Conservation (phyloP, 2,888 invertebrate genomes). For the Idaea biselata region DNA sequence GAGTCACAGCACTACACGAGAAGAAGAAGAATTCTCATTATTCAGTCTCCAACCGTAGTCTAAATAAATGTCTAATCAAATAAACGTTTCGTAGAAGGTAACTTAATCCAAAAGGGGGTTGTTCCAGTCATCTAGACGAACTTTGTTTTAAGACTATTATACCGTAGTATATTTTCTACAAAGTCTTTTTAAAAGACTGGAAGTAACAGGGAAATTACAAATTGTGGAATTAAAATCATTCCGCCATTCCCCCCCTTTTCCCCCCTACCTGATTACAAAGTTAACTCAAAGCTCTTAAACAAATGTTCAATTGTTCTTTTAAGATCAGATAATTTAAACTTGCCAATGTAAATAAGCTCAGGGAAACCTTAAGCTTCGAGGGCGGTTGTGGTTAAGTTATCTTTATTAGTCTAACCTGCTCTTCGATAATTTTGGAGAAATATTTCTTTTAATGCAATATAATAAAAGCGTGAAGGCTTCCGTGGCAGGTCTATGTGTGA, state of each 20-base stretch:
- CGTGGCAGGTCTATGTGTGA: too few relatives aligned
- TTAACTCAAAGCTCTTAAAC: not conserved
- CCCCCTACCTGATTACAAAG: not conserved
- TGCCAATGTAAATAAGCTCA: not conserved
- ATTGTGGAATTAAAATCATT: not conserved
- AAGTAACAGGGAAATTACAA: not conserved
- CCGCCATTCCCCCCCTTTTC: not conserved
- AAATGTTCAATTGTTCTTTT: not conserved
- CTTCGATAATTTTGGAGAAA: constrained; percentile 19
- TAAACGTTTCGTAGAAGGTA: too few relatives aligned
- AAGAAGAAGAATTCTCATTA: too few relatives aligned
- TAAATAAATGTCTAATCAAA: too few relatives aligned
- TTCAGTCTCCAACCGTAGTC: too few relatives aligned
- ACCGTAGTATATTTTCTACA: too few relatives aligned
- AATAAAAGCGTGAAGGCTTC: not conserved
- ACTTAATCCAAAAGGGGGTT: too few relatives aligned
- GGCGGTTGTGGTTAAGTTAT: constrained; percentile 37
- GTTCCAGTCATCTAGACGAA: too few relatives aligned
- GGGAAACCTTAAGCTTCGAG: constrained; percentile 17
- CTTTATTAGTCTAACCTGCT: constrained; percentile 31
- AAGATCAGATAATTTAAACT: not conserved
- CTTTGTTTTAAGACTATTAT: too few relatives aligned
- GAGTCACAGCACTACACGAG: too few relatives aligned
- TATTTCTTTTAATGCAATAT: not conserved
- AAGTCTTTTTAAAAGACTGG: not conserved